Evolutionary conservation across 2,888 invertebrate species (phyloP).

Genomic region (Xestobium rufovillosum): DNA sequence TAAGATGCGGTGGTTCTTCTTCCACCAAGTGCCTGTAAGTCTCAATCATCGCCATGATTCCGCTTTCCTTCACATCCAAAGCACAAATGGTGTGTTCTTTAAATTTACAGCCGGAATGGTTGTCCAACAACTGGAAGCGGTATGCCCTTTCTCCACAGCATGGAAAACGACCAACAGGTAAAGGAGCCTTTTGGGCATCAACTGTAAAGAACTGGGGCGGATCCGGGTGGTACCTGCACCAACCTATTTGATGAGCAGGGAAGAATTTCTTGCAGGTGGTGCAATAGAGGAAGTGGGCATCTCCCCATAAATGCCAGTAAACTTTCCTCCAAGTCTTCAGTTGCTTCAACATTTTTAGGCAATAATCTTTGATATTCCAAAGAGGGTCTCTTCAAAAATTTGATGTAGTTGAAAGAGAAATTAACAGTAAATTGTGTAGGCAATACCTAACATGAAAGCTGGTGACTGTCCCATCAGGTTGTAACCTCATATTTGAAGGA

Average conservation of each 20-base stretch:
- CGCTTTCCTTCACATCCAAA: slow-evolving; percentile 57
- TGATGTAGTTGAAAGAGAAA: slow-evolving; percentile 3
- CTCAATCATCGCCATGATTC: slow-evolving; percentile 54
- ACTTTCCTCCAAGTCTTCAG: slow-evolving; percentile 71
- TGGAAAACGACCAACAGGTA: slow-evolving; percentile 65
- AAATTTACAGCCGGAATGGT: slow-evolving; percentile 61
- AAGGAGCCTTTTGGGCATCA: slow-evolving; percentile 55
- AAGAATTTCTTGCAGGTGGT: slow-evolving; percentile 70
- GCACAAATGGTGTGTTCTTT: slow-evolving; percentile 63
- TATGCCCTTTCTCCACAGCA: slow-evolving; percentile 86
- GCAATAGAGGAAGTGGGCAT: slow-evolving; percentile 80
- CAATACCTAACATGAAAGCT: slow-evolving; percentile 61
- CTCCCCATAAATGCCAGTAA: slow-evolving; percentile 92
- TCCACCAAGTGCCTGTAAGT: slow-evolving; percentile 53
- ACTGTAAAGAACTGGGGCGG: slow-evolving; percentile 65
- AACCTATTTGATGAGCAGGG: slow-evolving; percentile 68
- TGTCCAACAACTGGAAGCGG: slow-evolving; percentile 63
- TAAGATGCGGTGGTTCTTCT: slow-evolving; percentile 57
- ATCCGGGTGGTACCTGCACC: slow-evolving; percentile 79
- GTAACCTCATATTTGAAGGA: slow-evolving; percentile 63
- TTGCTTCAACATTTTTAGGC: slow-evolving; percentile 66
- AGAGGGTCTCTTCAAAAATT: slow-evolving; percentile 53
- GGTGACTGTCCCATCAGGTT: slow-evolving; percentile 63
- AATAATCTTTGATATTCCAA: slow-evolving; percentile 78
- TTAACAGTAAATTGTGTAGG: neutral